A percentile compares a stretch with the other conserved stretches of the same genome.
These are phyloP conservation scores for Tridacna gigas DNA, from an alignment of 2,888 invertebrate species.

Conservation along the genomic window DNA sequence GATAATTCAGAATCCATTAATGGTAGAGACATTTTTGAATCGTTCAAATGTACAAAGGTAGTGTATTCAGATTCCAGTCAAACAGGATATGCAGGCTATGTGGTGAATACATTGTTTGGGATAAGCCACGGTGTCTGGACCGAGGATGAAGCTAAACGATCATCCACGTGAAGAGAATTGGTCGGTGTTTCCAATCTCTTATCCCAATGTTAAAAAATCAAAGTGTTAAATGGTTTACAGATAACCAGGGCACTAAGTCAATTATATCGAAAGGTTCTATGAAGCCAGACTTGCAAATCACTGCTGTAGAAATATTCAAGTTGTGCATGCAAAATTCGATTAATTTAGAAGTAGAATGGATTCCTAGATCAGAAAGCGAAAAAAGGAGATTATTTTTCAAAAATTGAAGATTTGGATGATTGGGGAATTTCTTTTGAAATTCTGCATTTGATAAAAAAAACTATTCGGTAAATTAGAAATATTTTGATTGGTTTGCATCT, in stretches of 20 bases:
- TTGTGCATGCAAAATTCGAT: slow-evolving; percentile 39
- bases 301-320: slow-evolving; percentile 26
- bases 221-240: slow-evolving; percentile 45
- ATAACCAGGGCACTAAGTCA: slow-evolving; percentile 35
- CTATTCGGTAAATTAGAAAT: slow-evolving; percentile 29
- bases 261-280: too few species aligned
- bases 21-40: slow-evolving; percentile 27
- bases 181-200: slow-evolving; percentile 27
- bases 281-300: slow-evolving; percentile 34
- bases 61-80: too few species aligned
- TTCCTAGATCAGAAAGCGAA: slow-evolving; percentile 48
- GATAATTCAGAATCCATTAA: slow-evolving; percentile 26
- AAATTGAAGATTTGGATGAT: slow-evolving; percentile 49
- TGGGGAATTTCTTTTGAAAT: slow-evolving; percentile 47
- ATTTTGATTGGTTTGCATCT: slow-evolving; percentile 52
- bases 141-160: slow-evolving; percentile 33
- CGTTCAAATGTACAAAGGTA: too few species aligned
- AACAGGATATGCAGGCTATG: slow-evolving; percentile 49
- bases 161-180: slow-evolving; percentile 60
- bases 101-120: slow-evolving; percentile 26
- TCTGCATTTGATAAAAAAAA: slow-evolving; percentile 25
- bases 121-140: slow-evolving; percentile 57
- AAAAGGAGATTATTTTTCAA: slow-evolving; percentile 48
- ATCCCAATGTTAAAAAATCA: slow-evolving; percentile 16
- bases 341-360: slow-evolving; percentile 46